Conservation (phyloP, 2,797 vertebrate genomes). For the Distichodus sexfasciatus region DNA sequence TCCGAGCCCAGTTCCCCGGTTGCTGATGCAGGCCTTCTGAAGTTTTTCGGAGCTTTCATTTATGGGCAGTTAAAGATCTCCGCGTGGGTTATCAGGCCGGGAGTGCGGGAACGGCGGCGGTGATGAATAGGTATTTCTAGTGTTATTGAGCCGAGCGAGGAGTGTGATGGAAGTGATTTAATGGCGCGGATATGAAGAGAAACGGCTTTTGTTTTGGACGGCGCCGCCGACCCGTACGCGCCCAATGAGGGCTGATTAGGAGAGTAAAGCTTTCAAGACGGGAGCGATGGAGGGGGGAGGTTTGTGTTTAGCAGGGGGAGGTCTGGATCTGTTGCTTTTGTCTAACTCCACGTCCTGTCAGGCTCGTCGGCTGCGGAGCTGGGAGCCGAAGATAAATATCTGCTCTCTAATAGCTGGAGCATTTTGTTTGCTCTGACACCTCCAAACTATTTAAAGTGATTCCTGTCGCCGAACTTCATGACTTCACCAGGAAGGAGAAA, state of each 20-base stretch:
- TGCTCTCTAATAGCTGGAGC: conserved; percentile 15
- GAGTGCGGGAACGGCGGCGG: conserved; percentile 44
- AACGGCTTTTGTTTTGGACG: conserved; percentile 62
- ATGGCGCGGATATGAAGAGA: conserved; percentile 62
- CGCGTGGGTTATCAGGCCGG: conserved; percentile 64
- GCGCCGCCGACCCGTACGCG: conserved; percentile 53
- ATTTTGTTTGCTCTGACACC: conserved; percentile 22
- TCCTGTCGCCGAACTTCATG: conserved; percentile 12
- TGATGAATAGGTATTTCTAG: conserved; percentile 73
- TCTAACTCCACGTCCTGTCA: conserved; percentile 10
- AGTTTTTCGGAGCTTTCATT: conserved; percentile 69
- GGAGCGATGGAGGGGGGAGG: no score
- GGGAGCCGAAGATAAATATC: conserved; percentile 31
- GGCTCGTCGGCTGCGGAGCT: not conserved
- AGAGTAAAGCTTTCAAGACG: conserved; percentile 32
- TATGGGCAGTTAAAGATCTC: conserved; percentile 74
- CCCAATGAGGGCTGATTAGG: conserved; percentile 60
- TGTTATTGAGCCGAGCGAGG: conserved; percentile 58
- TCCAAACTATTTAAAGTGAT: conserved; percentile 28
- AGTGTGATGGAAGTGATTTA: conserved; percentile 62
- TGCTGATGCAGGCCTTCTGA: conserved; percentile 74
- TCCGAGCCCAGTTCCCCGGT: conserved; percentile 59
- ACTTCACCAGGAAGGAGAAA: no score
- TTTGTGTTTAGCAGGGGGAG: no score
- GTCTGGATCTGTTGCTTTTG: conserved; percentile 8